Conservation (phyloP, 2,113 vertebrate species). For the Myodes glareolus region DNA sequence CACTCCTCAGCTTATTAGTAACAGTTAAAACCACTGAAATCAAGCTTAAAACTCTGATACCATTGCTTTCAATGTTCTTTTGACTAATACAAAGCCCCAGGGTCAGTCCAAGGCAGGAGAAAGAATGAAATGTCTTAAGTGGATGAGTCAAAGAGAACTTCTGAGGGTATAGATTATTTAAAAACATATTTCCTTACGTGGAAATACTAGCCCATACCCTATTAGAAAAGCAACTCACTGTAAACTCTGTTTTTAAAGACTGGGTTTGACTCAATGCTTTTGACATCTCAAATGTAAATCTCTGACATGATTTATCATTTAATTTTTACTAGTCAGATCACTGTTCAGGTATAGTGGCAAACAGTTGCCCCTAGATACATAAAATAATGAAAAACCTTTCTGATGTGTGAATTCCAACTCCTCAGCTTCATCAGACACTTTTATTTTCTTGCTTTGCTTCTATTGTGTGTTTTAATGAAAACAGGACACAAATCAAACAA, state of each 20-base stretch:
- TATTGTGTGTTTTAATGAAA: neutral
- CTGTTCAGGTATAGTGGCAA: neutral
- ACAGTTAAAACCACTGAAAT: neutral
- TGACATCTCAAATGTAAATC: neutral
- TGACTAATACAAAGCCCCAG: neutral
- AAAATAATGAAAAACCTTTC: neutral
- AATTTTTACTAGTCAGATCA: neutral
- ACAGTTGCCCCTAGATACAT: neutral
- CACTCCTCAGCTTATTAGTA: neutral
- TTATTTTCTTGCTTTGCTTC: neutral
- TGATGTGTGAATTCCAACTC: neutral
- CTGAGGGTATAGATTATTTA: neutral
- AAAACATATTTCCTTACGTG: neutral
- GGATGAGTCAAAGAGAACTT: neutral
- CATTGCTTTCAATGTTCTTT: neutral
- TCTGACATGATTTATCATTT: neutral
- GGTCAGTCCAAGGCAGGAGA: neutral
- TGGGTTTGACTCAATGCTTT: neutral
- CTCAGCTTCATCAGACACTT: neutral
- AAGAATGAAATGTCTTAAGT: neutral
- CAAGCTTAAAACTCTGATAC: neutral
- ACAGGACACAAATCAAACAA: neutral
- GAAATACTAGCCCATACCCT: neutral
- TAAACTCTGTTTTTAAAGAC: neutral
- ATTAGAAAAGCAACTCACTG: too few species aligned